Conservation (phyloP, 2,113 vertebrate genomes). For the Syrmaticus mikado region DNA sequence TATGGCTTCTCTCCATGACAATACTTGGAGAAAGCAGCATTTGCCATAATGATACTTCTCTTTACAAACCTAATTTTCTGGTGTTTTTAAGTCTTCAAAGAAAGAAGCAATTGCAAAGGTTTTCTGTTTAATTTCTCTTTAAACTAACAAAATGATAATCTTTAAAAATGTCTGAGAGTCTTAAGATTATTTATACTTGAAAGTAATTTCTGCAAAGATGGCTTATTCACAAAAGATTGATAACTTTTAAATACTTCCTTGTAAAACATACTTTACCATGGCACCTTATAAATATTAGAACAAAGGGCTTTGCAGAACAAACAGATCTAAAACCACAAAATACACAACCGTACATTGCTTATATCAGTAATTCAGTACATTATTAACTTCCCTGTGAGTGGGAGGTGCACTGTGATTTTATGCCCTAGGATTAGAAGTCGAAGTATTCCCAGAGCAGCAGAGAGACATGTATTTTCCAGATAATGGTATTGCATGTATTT, state of each 20-base stretch:
- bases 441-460: not conserved
- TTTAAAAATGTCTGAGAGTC: not conserved
- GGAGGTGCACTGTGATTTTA: not conserved
- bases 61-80: not conserved
- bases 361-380: slow-evolving; percentile 14
- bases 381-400: slow-evolving; percentile 24
- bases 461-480: not conserved
- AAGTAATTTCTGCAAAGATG: not conserved
- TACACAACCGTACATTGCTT: slow-evolving; percentile 9
- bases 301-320: slow-evolving; percentile 46
- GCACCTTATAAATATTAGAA: slow-evolving; percentile 59
- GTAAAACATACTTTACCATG: slow-evolving; percentile 39
- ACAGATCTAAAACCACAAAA: slow-evolving; percentile 43
- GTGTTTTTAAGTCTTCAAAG: not conserved
- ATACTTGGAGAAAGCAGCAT: not conserved
- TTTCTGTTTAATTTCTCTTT: not conserved
- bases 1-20: not conserved
- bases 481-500: not conserved
- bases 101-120: not conserved
- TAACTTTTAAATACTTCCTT: not conserved
- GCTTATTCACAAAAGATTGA: not conserved
- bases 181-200: not conserved
- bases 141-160: not conserved
- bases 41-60: not conserved
- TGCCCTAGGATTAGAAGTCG: not conserved